Conservation (phyloP, 1,140 invertebrate genomes). For the Chelonus insularis region DNA sequence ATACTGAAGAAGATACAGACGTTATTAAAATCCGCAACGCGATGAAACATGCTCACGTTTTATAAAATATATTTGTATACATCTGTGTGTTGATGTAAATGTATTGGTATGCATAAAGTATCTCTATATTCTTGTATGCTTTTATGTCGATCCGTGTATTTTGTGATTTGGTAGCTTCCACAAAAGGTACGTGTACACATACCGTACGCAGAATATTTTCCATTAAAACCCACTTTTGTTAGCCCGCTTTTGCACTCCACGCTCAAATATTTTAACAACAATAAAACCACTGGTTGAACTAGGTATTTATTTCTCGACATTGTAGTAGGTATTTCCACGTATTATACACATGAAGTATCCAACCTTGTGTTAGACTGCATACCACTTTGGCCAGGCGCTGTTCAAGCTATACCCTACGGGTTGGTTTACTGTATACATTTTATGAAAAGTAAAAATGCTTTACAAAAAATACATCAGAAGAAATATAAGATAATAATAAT, state of each 20-base stretch:
- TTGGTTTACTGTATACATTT: too few relatives aligned
- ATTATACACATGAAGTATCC: not conserved
- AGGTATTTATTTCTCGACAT: not conserved
- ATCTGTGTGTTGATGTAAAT: not conserved
- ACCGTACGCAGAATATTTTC: not conserved
- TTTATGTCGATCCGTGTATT: slow-evolving; percentile 15
- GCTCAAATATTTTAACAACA: slow-evolving; percentile 5
- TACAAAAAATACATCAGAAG: too few relatives aligned
- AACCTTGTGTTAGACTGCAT: not conserved
- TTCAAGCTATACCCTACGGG: too few relatives aligned
- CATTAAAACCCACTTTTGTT: not conserved
- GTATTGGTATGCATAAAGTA: not conserved
- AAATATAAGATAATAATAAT: too few relatives aligned
- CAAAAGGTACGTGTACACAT: not conserved
- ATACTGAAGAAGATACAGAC: not conserved
- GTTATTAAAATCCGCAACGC: slow-evolving; percentile 19
- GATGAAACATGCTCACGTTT: slow-evolving; percentile 10
- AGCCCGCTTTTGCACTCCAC: not conserved
- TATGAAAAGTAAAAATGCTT: too few relatives aligned
- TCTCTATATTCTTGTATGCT: not conserved
- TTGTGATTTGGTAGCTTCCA: slow-evolving; percentile 9
- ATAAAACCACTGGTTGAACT: slow-evolving; percentile 7
- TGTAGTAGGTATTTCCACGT: not conserved
- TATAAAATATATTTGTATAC: not conserved
- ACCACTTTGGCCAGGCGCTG: too few relatives aligned